phyloP scores from a whole-genome alignment of 2,113 vertebrate species.

The Psettodes erumei region DNA sequence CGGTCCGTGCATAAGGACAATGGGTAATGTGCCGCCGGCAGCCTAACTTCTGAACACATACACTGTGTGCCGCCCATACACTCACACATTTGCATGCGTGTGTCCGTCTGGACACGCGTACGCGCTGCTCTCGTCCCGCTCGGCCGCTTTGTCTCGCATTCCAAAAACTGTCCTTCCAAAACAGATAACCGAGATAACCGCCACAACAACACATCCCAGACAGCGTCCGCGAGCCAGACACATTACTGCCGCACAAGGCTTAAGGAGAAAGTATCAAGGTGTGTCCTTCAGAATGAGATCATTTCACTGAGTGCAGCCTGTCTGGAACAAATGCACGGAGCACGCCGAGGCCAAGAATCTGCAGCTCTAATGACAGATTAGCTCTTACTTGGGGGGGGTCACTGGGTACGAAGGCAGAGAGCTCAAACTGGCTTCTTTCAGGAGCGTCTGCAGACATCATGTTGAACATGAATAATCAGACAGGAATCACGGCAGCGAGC shows the following conservation, averaged over 20 bases:
- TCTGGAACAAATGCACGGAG: conserved; percentile 67
- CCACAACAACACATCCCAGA: conserved; percentile 45
- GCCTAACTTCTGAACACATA: conserved; percentile 47
- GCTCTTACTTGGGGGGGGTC: conserved; percentile 26
- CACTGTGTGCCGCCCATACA: conserved; percentile 38
- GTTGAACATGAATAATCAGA: conserved; percentile 63
- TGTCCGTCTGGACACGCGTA: conserved; percentile 27
- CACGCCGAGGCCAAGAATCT: conserved; percentile 64
- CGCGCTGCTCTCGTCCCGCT: background rate
- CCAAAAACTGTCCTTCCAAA: conserved; percentile 50
- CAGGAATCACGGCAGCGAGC: conserved; percentile 55
- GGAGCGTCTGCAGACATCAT: conserved; percentile 36
- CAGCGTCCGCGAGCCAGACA: conserved; percentile 50
- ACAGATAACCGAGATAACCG: conserved; percentile 46
- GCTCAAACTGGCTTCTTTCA: conserved; percentile 39
- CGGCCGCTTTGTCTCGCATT: conserved; percentile 47
- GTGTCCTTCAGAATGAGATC: conserved; percentile 72
- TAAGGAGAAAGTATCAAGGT: conserved; percentile 66
- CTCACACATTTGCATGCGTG: conserved; percentile 44
- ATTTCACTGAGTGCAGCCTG: conserved; percentile 60
- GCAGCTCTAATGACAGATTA: conserved; percentile 56
- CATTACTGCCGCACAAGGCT: conserved; percentile 46
- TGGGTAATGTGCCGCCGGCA: conserved; percentile 48
- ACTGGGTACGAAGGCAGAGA: conserved; percentile 34
- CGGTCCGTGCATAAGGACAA: conserved; percentile 47